Conservation (phyloP, 2,888 invertebrate genomes). For the Hydrotaea cyrtoneurina region DNA sequence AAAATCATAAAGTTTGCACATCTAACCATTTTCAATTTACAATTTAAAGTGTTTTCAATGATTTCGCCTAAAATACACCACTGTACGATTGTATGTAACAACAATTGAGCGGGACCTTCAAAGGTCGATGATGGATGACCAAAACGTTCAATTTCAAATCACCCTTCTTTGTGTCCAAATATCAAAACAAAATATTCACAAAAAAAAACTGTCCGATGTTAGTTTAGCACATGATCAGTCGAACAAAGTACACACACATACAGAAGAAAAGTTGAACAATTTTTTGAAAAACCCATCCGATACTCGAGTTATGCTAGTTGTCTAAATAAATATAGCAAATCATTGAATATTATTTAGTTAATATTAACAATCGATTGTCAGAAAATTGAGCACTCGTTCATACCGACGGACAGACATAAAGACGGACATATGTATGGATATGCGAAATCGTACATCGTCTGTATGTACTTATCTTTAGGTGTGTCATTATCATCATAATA, state of each 20-base stretch:
- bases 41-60: too few species aligned
- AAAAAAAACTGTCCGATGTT: neutral
- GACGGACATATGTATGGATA: neutral
- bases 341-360: neutral
- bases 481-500: constrained; percentile 1
- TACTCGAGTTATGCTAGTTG: neutral
- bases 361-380: constrained; percentile 3
- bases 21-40: too few species aligned
- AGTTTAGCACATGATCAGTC: neutral
- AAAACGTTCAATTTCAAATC: neutral
- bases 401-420: neutral
- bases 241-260: neutral
- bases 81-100: too few species aligned
- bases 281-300: neutral
- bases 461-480: neutral
- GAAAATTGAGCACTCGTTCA: neutral
- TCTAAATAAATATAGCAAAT: constrained; percentile 3
- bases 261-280: neutral
- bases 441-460: neutral
- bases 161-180: neutral
- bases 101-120: too few species aligned
- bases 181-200: neutral
- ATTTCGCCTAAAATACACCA: too few species aligned
- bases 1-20: too few species aligned
- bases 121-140: too few species aligned